Evolutionary conservation across 1,140 invertebrate species (phyloP).

Genomic region (Drosophila guanche): DNA sequence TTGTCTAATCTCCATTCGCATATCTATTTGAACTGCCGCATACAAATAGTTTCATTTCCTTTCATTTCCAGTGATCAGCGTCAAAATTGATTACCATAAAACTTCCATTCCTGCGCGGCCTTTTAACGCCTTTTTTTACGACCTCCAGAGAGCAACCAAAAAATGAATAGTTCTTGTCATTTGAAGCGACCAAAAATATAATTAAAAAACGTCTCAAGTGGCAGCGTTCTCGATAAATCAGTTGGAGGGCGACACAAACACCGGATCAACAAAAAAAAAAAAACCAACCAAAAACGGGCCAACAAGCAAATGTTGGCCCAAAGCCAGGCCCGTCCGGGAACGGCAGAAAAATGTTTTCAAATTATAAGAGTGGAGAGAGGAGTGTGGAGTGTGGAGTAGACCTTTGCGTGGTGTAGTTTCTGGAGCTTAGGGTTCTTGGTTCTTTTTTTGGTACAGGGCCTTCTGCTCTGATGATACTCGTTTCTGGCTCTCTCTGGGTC

Average conservation of each 20-base stretch:
- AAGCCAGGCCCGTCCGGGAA: slow-evolving; percentile 22
- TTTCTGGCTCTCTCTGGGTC: slow-evolving; percentile 32
- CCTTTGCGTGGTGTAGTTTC: slow-evolving; percentile 38
- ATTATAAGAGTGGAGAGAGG: slow-evolving; percentile 31
- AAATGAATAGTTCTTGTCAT: slow-evolving; percentile 68
- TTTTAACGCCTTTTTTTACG: slow-evolving; percentile 59
- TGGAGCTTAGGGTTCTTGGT: slow-evolving; percentile 8
- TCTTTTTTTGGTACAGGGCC: background rate
- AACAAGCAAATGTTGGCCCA: slow-evolving; percentile 47
- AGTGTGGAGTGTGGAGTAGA: background rate
- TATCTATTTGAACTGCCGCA: slow-evolving; percentile 35
- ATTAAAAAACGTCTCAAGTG: slow-evolving; percentile 64
- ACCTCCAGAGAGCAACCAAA: slow-evolving; percentile 16
- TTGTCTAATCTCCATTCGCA: background rate
- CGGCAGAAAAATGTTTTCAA: slow-evolving; percentile 57
- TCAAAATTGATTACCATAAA: slow-evolving; percentile 39
- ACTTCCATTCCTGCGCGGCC: slow-evolving; percentile 8
- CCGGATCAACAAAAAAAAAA: slow-evolving; percentile 36
- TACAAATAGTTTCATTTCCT: slow-evolving; percentile 23
- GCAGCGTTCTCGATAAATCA: slow-evolving; percentile 57
- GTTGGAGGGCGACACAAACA: slow-evolving; percentile 49
- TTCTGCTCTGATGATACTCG: background rate
- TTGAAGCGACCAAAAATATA: slow-evolving; percentile 58
- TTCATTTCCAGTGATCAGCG: slow-evolving; percentile 38
- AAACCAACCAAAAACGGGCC: slow-evolving; percentile 13